Conservation (phyloP, 2,888 invertebrate genomes). For the Luperina nickerlii region DNA sequence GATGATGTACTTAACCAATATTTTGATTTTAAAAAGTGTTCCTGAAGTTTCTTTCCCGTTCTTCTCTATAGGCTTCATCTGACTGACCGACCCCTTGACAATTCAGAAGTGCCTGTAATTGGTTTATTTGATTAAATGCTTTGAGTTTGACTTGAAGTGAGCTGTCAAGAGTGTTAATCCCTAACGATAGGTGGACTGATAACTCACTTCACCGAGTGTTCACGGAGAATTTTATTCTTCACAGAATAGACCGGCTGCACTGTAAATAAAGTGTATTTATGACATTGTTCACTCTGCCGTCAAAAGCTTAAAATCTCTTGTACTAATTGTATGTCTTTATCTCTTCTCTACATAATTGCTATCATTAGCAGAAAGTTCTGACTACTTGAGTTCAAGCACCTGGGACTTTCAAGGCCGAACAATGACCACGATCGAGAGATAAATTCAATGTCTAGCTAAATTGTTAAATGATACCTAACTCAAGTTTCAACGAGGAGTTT, state of each 20-base stretch:
- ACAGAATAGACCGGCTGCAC: not conserved
- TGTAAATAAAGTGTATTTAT: not conserved
- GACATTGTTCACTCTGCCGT: not conserved
- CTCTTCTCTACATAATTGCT: not conserved
- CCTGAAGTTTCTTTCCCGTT: too few relatives aligned
- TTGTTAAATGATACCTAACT: slow-evolving; percentile 14
- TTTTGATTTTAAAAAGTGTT: not conserved
- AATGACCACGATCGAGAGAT: slow-evolving; percentile 8
- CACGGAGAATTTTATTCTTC: not conserved
- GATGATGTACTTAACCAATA: not conserved
- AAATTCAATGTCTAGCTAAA: slow-evolving; percentile 28
- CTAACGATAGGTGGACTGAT: not conserved
- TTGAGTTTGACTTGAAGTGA: not conserved
- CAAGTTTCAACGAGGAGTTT: slow-evolving; percentile 8
- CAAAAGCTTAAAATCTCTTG: not conserved
- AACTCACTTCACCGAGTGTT: not conserved
- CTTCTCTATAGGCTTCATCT: too few relatives aligned
- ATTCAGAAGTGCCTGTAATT: not conserved
- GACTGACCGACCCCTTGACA: too few relatives aligned
- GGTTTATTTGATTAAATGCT: not conserved
- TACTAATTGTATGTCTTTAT: not conserved
- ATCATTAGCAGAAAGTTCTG: slow-evolving; percentile 1
- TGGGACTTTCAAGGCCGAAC: not conserved
- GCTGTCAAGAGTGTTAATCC: not conserved
- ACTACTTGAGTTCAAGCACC: slow-evolving; percentile 14